Conservation (phyloP, 2,113 vertebrate species). For the Aldabrachelys gigantea region DNA sequence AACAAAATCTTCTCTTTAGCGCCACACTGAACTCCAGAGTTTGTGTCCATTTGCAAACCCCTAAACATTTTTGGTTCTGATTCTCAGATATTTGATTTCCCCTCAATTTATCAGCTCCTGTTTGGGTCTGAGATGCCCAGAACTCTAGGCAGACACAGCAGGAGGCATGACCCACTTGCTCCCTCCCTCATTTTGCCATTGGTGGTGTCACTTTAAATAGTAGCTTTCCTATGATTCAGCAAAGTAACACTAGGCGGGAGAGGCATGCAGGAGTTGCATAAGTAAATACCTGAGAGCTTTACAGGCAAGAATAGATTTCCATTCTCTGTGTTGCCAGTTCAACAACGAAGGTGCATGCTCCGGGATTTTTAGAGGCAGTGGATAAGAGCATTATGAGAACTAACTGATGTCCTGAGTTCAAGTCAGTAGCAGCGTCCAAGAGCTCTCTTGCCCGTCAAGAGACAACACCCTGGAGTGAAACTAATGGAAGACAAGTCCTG, state of each 20-base stretch:
- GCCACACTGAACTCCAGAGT: too few relatives aligned
- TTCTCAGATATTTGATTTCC: not conserved
- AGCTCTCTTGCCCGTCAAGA: not conserved
- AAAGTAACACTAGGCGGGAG: not conserved
- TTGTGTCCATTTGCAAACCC: too few relatives aligned
- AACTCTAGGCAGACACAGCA: fast-evolving
- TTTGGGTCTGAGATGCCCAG: not conserved
- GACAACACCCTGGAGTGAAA: not conserved
- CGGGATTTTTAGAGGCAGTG: slow-evolving; percentile 33
- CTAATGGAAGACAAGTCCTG: slow-evolving; percentile 41
- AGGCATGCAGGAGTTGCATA: not conserved
- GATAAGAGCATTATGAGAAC: not conserved
- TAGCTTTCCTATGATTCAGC: not conserved
- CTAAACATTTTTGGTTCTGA: too few relatives aligned
- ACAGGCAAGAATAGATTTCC: slow-evolving; percentile 24
- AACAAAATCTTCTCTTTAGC: too few relatives aligned
- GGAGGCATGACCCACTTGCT: not conserved
- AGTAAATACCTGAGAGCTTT: not conserved
- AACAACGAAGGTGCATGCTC: not conserved
- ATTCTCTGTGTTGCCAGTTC: slow-evolving; percentile 8
- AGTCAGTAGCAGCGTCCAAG: not conserved
- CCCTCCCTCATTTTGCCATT: not conserved
- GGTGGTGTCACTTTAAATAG: not conserved
- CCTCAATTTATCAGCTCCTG: fast-evolving
- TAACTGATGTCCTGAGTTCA: not conserved